Conservation (phyloP, 1,140 invertebrate species). For the Scylla paramamosain region DNA sequence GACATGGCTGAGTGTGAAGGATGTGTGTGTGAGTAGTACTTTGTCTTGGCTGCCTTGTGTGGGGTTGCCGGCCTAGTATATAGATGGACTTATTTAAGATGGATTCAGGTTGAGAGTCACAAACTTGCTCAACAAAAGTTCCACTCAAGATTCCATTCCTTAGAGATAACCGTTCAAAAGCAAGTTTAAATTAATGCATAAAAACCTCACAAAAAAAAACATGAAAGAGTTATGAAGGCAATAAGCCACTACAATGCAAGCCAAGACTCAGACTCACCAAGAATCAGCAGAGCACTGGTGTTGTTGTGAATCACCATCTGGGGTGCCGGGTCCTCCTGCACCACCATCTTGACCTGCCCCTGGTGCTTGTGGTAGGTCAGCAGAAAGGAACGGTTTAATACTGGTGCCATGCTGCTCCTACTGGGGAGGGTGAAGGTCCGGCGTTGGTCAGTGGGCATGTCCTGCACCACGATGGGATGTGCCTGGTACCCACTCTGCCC, state of each 20-base stretch:
- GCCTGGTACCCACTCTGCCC: conserved; percentile 57
- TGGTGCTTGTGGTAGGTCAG: conserved; percentile 79
- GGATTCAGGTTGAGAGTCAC: too few species aligned
- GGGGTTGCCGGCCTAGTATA: too few species aligned
- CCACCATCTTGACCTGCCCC: conserved; percentile 83
- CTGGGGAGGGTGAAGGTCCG: conserved; percentile 74
- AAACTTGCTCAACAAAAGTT: too few species aligned
- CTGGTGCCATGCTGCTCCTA: conserved; percentile 56
- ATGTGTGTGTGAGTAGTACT: background rate
- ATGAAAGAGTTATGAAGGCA: too few species aligned
- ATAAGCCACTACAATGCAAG: too few species aligned
- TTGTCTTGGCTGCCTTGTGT: too few species aligned
- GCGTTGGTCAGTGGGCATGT: conserved; percentile 56
- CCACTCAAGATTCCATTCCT: too few species aligned
- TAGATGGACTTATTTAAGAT: too few species aligned
- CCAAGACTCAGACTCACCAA: conserved; percentile 53
- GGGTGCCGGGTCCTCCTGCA: conserved; percentile 84
- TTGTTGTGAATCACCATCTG: conserved; percentile 83
- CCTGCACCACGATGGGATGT: conserved; percentile 77
- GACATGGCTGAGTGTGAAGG: background rate
- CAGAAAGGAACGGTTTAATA: conserved; percentile 76
- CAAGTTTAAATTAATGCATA: too few species aligned
- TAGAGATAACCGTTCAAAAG: too few species aligned
- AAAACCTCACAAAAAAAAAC: too few species aligned
- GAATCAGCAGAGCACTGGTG: conserved; percentile 78